phyloP scores from a whole-genome alignment of 2,113 vertebrate genomes.

The Sinocyclocheilus rhinocerous region DNA sequence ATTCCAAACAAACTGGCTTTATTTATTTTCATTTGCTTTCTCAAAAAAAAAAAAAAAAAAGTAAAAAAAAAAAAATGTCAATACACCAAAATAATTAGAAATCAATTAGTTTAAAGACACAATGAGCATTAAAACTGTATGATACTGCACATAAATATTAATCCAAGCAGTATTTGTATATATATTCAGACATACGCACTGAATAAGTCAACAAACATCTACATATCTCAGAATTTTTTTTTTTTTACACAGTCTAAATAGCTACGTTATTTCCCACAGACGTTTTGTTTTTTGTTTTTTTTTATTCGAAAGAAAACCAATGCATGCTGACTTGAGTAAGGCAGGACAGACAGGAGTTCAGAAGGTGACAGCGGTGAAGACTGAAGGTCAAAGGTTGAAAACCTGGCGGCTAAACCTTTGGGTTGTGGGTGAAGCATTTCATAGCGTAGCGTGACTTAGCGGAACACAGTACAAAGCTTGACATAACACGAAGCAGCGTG shows the following conservation, averaged over 20 bases:
- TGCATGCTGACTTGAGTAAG: conserved; percentile 85
- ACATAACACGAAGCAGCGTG: conserved; percentile 33
- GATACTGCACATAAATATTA: conserved; percentile 71
- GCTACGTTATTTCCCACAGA: conserved; percentile 55
- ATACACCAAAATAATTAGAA: conserved; percentile 77
- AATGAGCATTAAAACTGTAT: conserved; percentile 64
- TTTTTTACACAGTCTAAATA: conserved; percentile 36
- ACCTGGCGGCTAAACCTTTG: conserved; percentile 37
- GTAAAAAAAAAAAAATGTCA: conserved; percentile 53
- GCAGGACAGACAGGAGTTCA: conserved; percentile 59
- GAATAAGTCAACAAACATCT: conserved; percentile 72
- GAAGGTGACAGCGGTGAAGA: conserved; percentile 44
- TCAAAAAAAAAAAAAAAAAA: conserved; percentile 75
- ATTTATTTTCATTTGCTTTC: conserved; percentile 74
- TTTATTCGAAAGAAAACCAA: conserved; percentile 82
- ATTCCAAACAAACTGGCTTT: conserved; percentile 83
- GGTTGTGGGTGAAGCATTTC: conserved; percentile 4
- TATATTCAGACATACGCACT: conserved; percentile 72
- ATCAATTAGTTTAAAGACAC: conserved; percentile 73
- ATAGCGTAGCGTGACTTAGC: conserved; percentile 32
- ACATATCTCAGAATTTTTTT: conserved; percentile 65
- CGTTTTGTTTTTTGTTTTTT: conserved; percentile 56
- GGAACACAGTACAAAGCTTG: conserved; percentile 38
- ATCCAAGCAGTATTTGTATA: conserved; percentile 72
- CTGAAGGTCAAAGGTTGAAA: conserved; percentile 27